A percentile compares a stretch with the other conserved stretches of the same genome.
phyloP scores from a whole-genome alignment of 1,140 invertebrate genomes.

The Trialeurodes vaporariorum region DNA sequence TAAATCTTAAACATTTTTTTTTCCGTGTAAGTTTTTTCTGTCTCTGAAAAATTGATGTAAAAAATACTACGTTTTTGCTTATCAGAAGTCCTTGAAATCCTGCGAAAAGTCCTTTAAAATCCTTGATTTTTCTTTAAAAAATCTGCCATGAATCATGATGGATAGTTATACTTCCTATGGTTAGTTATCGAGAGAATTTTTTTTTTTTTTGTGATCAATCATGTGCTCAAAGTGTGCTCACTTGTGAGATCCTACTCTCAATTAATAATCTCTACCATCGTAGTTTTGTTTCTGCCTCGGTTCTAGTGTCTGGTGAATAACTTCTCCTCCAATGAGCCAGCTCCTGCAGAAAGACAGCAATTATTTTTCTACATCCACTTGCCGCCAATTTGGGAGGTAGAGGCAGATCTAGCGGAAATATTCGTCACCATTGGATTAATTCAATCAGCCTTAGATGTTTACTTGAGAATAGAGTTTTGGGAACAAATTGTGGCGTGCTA shows the following conservation, averaged over 20 bases:
- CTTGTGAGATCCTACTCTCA: too few relatives aligned
- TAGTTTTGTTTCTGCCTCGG: too few relatives aligned
- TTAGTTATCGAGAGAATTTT: background rate
- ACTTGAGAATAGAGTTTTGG: constrained; percentile 70
- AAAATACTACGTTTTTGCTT: too few relatives aligned
- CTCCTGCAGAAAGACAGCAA: constrained; percentile 37
- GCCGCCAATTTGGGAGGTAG: constrained; percentile 58
- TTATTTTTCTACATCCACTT: constrained; percentile 44
- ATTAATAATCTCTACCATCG: too few relatives aligned
- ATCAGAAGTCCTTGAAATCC: too few relatives aligned
- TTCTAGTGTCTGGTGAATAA: constrained; percentile 54
- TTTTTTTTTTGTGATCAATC: background rate
- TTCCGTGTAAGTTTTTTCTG: too few relatives aligned
- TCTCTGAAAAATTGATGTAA: too few relatives aligned
- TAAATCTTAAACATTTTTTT: too few relatives aligned
- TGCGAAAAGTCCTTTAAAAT: too few relatives aligned
- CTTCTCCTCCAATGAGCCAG: constrained; percentile 35
- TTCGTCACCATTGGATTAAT: constrained; percentile 67
- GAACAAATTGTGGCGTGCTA: constrained; percentile 88
- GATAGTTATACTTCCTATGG: background rate
- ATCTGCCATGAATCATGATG: background rate
- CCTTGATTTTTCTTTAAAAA: too few relatives aligned
- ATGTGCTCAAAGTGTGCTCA: background rate
- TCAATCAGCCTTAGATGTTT: constrained; percentile 78
- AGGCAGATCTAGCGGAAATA: constrained; percentile 62